Evolutionary conservation across 2,797 vertebrate species (phyloP), one percentile per base, ranked within the genome.

Genomic region (Liasis olivaceus): DNA sequence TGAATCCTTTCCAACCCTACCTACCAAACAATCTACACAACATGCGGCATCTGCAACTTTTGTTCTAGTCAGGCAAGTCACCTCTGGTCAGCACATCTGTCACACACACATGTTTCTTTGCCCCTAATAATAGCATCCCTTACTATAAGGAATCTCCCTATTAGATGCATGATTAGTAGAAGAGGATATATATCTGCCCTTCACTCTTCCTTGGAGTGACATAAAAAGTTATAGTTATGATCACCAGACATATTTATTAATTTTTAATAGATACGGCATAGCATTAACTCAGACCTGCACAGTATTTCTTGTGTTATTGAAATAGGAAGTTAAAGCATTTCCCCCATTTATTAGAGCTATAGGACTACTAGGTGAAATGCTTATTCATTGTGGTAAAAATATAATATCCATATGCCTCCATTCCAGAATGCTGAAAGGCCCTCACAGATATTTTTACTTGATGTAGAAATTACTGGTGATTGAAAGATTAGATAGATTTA

Each of bases 401-500:
- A 93, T 92, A 96, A 90, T 91, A 72, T 94, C 92, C 72, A 89
- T 94, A 94, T 93, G 95, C 93, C 92, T 87, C 56, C 94, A 24
- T 97, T 96, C 95, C 96, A 93, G 95, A 91, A 87, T 91, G 31
- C 95, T 96, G 93, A 89, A 22, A 88, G 93, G 92, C 0, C 20
- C 86, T 89, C 93, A 92, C 91, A 94, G 89, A 95, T 92, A 90
- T 96, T 95, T 94, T 87, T 91, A 94, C 91, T 90, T 96, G 95
- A 93, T 94, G 94, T 88, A 6, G 94, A 90, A 89, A 36, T 91
- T 94, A 95, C 91, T 95, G 94, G 95, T 95, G 94, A 96, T 96
- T 96, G 94, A 94, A 95, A 93, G 90, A 93, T 95, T 96, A 96
- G 95, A 96, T 95, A 95, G 94, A 96, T 96, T 96, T 93, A 94